phyloP scores from a whole-genome alignment of 2,113 vertebrate species.

The Taxidea taxus region DNA sequence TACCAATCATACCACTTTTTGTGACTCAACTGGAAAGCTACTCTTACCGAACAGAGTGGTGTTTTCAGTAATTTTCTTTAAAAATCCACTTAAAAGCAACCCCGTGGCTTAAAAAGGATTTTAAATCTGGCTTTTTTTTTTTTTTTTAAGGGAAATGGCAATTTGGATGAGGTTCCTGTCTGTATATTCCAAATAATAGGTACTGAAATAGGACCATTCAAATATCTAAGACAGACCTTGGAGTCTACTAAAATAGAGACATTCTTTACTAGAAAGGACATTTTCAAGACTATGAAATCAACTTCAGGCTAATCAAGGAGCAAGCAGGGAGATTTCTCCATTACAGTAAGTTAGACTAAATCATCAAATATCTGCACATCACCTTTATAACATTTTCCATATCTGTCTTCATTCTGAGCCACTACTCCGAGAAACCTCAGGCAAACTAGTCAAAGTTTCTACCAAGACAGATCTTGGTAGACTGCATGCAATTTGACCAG shows the following conservation, averaged over 20 bases:
- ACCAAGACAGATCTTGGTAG: not conserved
- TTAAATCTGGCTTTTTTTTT: not conserved
- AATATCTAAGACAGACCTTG: not conserved
- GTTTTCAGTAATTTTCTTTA: not conserved
- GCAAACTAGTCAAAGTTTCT: not conserved
- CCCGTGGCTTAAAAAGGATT: not conserved
- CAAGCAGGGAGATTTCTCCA: not conserved
- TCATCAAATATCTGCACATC: not conserved
- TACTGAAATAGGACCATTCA: not conserved
- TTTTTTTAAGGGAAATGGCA: not conserved
- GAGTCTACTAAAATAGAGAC: not conserved
- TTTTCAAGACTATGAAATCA: not conserved
- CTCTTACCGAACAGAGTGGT: not conserved
- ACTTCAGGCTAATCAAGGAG: not conserved
- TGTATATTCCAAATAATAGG: not conserved
- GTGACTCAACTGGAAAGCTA: not conserved
- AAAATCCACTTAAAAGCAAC: not conserved
- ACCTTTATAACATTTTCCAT: not conserved
- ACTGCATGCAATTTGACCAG: not conserved
- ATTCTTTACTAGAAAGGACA: not conserved
- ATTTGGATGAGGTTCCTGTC: not conserved
- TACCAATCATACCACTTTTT: not conserved
- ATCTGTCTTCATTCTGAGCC: not conserved
- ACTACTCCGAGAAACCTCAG: not conserved
- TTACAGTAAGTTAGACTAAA: not conserved